phyloP scores from a whole-genome alignment of 2,113 vertebrate species.

The Suricata suricatta region DNA sequence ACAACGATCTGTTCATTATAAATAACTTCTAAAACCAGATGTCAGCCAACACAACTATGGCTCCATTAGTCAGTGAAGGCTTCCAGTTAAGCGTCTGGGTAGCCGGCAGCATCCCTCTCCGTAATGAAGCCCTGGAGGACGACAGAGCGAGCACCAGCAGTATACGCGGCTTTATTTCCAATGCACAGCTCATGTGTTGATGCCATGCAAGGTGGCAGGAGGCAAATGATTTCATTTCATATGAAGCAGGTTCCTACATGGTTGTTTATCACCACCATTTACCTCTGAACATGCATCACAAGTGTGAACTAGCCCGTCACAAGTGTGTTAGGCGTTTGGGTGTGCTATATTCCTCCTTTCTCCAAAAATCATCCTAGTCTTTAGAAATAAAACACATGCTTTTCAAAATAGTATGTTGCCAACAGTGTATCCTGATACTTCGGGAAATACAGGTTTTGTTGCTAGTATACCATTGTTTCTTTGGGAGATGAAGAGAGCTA shows the following conservation, averaged over 20 bases:
- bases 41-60: neutral
- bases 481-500: neutral
- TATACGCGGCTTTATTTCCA: neutral
- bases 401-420: neutral
- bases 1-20: neutral
- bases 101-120: neutral
- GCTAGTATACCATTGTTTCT: neutral
- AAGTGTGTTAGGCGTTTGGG: neutral
- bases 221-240: constrained; percentile 33
- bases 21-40: constrained; percentile 48
- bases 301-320: neutral
- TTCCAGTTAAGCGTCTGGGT: constrained; percentile 15
- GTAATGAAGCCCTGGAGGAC: neutral
- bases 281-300: neutral
- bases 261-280: neutral
- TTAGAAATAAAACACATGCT: neutral
- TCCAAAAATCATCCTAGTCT: neutral
- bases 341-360: neutral
- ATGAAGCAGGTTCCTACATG: neutral
- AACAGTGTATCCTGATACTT: neutral
- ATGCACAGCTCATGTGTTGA: neutral
- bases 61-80: neutral
- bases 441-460: neutral
- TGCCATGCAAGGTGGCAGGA: neutral
- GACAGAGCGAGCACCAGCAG: neutral